phyloP scores from a whole-genome alignment of 2,797 vertebrate genomes.

The Hozukius guyotensis region DNA sequence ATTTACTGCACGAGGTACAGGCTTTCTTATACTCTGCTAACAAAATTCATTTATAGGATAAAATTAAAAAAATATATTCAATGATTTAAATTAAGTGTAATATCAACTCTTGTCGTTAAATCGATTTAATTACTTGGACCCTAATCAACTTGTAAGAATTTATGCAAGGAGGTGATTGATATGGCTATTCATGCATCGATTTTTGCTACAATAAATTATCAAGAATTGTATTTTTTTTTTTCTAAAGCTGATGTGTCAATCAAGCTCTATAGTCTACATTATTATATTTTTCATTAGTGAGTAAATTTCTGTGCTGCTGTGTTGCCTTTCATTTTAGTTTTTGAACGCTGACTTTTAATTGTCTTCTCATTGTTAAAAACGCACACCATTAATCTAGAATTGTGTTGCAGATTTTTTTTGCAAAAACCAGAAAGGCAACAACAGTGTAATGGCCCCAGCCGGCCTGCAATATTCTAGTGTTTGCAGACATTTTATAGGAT shows the following conservation, averaged over 20 bases:
- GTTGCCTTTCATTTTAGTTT: slow-evolving; percentile 6
- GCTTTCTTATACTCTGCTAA: not conserved
- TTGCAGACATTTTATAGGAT: not conserved
- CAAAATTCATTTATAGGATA: not conserved
- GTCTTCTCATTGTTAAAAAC: not conserved
- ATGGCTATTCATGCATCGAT: slow-evolving; percentile 30
- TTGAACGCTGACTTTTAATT: slow-evolving; percentile 1
- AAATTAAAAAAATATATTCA: slow-evolving; percentile 5
- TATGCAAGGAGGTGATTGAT: slow-evolving; percentile 37
- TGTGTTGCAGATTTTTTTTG: not conserved
- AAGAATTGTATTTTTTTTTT: not conserved
- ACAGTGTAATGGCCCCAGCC: not conserved
- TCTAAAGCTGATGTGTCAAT: slow-evolving; percentile 1
- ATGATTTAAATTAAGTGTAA: slow-evolving; percentile 25
- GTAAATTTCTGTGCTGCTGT: not conserved
- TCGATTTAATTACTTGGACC: slow-evolving; percentile 49
- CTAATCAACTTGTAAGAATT: slow-evolving; percentile 24
- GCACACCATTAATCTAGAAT: not conserved
- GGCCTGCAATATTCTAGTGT: slow-evolving; percentile 1
- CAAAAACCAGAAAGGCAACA: not conserved
- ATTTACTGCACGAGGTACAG: not conserved
- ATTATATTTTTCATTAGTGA: not conserved
- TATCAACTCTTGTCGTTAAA: slow-evolving; percentile 40
- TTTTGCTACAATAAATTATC: slow-evolving; percentile 50
- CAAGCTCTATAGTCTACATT: not conserved